Base-by-base conservation (phyloP, 2,113 vertebrate species). In the Ptilorrhoa leucosticta region DNA sequence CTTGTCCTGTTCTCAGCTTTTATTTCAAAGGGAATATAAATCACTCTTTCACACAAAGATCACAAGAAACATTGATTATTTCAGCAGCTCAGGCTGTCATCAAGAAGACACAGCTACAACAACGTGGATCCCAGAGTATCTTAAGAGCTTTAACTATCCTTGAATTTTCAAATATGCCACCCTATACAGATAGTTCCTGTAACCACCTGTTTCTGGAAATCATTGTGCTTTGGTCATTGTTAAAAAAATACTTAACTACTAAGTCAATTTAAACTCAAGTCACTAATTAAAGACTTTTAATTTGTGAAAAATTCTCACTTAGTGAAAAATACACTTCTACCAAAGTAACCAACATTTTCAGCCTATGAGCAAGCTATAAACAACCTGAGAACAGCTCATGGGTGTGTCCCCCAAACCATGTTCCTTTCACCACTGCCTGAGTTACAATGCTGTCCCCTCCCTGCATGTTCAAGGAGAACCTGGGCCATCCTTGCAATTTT, bases 1-100 rank as follows among this genome's bases (percentile, higher is more conserved):
- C 57, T 70, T 77, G 37, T 81, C 63, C 40, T 73, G 9, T 79
- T 90, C 56, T 82, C 47, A 47, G 58, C 28, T 92, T 93, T 85
- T 85, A 89, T 85, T 96, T 94, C 88, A 93, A 93, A 96, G 31
- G 35, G 78, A 85, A 83, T 89, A 84, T 69, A 91, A 96, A 89
- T 87, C 91, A 81, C 12, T 37, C 24, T 86, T 53, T 91, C 75
- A 85, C n/a, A 61, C 26, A 83, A 45, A 83, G 40, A 89, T 93
- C 92, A 91, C 54, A 95, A 50, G 70, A 89, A 94, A 37, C 51
- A 92, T 66, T 87, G 85, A 94, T 94, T 95, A 92, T 89, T 92
- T 89, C 51, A 80, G 80, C 39, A 85, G 86, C 68, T 95, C 33
- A 85, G 47, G 17, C 45, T 85, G 51, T 73, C 66, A 58, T 85